Conservation (phyloP, 2,797 vertebrate species). For the Anguilla pacifica region DNA sequence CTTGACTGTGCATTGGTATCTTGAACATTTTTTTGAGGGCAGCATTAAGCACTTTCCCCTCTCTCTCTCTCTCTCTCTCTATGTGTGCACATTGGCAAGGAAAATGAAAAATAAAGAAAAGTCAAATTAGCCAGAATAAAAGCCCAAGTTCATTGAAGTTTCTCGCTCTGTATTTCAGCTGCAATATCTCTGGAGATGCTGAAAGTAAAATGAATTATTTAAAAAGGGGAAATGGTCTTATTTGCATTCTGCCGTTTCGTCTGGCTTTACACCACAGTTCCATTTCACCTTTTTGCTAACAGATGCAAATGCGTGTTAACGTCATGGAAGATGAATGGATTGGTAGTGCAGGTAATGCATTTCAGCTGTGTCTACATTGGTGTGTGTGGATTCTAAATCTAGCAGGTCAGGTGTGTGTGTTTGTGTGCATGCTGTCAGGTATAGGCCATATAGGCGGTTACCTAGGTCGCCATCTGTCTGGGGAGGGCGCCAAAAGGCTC, state of each 20-base stretch:
- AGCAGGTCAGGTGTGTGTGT: background rate
- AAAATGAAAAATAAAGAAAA: background rate
- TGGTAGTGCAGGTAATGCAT: background rate
- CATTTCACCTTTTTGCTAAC: background rate
- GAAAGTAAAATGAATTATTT: slow-evolving; percentile 11
- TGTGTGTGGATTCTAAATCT: background rate
- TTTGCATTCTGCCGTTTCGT: background rate
- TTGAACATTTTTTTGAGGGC: background rate
- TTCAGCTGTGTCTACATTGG: background rate
- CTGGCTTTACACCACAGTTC: background rate
- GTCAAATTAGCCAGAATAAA: background rate
- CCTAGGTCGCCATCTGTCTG: no score
- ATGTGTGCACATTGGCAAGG: no score
- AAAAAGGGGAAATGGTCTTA: background rate
- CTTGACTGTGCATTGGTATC: background rate
- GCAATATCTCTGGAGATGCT: background rate
- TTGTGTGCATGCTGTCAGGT: background rate
- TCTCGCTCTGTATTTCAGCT: background rate
- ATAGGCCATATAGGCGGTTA: no score
- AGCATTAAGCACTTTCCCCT: no score
- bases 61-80: background rate
- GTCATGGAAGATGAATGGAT: background rate
- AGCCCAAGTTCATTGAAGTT: background rate
- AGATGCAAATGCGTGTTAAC: background rate
- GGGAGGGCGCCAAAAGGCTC: no score